Base-by-base conservation (phyloP, 1,140 invertebrate species). In the Panagrolaimus sp. region DNA sequence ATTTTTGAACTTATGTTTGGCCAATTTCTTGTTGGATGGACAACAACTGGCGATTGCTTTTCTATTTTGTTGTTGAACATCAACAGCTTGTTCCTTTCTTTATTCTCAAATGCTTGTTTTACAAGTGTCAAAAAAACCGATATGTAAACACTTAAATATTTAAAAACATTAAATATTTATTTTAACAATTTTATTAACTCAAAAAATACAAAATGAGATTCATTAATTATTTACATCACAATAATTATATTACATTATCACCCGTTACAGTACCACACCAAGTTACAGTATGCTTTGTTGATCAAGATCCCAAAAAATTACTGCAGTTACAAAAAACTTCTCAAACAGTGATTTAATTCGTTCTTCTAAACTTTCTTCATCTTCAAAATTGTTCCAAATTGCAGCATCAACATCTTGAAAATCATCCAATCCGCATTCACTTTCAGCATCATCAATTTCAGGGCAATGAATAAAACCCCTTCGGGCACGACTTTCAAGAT, bases 371-470 rank as follows among this genome's bases (percentile, higher is more conserved):
- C 21, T 12, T 44, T 43, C 52, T 1, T 38, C 10, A 9, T 58
- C 17, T 21, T 52, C 8, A 10, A 52, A 52, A 46, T 84, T 73
- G 76, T 88, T 88, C 0, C 82, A 45, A 12, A 89, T 79, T 10
- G 80, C 68, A 71, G 83, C 76, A 74, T 87, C 84, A 86, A 86
- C 88, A n/a, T 78, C 62, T 0, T 73, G 47, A 21, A 79, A 80
- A 21, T 70, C 47, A 76, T 88, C 88, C 47, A 88, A 75, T 26
- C 84, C 88, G 83, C 88, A 89, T 79, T 88, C 88, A 21, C 87
- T 87, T 66, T 86, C 86, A 14, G 83, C 84, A 83, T 89, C 86
- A 82, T 88, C 88, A 24, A 88, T 83, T 69, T 87, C 87, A 84
- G 72, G 32, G 74, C 71, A 63, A 72, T 78, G 77, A n/a, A 79